Conservation (phyloP, 2,888 invertebrate species). For the Hydrotaea cyrtoneurina region DNA sequence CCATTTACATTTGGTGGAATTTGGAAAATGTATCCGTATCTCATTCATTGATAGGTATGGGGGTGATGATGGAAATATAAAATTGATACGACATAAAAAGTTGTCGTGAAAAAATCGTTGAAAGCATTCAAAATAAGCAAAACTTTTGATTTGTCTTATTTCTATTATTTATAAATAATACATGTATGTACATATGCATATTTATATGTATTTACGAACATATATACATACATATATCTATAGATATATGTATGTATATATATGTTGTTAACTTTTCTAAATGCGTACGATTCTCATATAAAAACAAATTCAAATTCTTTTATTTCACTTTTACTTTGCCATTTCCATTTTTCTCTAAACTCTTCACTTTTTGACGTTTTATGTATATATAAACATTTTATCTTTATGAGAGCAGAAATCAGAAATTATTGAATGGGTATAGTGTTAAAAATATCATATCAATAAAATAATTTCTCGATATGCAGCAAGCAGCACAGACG, state of each 20-base stretch:
- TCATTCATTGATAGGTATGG: not conserved
- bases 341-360: constrained; percentile 60
- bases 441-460: constrained; percentile 57
- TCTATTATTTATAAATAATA: constrained; percentile 23
- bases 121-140: constrained; percentile 25
- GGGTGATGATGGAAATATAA: not conserved
- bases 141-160: constrained; percentile 16
- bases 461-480: constrained; percentile 52
- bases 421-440: constrained; percentile 60
- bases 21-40: not conserved
- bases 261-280: constrained; percentile 38
- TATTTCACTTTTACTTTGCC: constrained; percentile 55
- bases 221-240: not conserved
- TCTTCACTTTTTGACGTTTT: constrained; percentile 62
- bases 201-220: not conserved
- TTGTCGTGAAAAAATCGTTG: constrained; percentile 15
- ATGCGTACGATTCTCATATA: constrained; percentile 18
- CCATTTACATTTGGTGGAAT: not conserved
- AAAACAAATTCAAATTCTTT: constrained; percentile 43
- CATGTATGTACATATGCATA: not conserved
- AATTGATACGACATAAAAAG: not conserved
- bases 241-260: not conserved
- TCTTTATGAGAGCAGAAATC: constrained; percentile 51
- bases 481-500: constrained; percentile 33
- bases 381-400: constrained; percentile 62